A percentile compares a stretch with the other conserved stretches of the same genome.
Conservation (phyloP, 2,113 vertebrate genomes). For the Piaya cayana region DNA sequence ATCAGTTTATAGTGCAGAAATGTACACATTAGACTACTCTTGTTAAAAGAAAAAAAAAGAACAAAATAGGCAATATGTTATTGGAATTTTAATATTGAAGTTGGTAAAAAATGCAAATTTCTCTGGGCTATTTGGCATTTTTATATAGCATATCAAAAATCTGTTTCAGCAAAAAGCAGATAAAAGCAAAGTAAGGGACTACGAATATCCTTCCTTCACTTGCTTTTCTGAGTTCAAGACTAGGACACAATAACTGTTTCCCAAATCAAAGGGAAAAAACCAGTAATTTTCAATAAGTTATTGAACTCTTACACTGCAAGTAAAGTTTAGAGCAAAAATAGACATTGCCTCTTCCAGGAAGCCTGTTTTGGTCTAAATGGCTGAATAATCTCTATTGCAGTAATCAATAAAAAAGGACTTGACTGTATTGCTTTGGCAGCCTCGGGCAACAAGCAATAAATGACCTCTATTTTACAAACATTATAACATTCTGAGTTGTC, state of each 20-base stretch:
- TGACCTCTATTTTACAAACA: constrained; percentile 52
- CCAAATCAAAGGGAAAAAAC: neutral
- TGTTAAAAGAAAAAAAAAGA: neutral
- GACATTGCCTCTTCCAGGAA: neutral
- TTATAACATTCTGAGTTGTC: neutral
- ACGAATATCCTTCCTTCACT: neutral
- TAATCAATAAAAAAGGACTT: neutral
- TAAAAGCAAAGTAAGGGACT: neutral
- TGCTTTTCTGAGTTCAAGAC: neutral
- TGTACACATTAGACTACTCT: neutral
- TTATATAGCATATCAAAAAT: neutral
- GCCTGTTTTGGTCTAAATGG: neutral
- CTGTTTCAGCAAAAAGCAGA: neutral
- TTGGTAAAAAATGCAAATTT: neutral
- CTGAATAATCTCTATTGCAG: neutral
- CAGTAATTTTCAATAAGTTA: neutral
- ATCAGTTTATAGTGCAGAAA: neutral
- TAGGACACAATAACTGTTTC: neutral
- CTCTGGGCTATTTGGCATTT: neutral
- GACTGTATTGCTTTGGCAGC: neutral
- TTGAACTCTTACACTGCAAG: neutral
- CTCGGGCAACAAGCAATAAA: neutral
- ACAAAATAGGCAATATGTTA: neutral
- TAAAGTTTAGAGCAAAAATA: neutral
- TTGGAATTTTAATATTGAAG: neutral